These are phyloP conservation scores for Hemiscyllium ocellatum DNA, from an alignment of 2,113 vertebrate genomes.

Conservation along the genomic window DNA sequence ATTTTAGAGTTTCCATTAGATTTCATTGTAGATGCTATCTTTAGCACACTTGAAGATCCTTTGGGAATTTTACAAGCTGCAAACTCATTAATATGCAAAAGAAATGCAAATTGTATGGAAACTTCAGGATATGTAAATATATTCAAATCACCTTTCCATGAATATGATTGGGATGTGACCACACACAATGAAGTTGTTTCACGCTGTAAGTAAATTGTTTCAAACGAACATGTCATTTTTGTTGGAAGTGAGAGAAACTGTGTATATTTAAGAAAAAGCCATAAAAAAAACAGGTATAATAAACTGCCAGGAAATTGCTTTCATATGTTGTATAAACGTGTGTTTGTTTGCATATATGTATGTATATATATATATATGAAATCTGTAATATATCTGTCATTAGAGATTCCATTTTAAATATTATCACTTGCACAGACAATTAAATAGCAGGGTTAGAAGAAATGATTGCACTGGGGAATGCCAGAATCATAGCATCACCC, in stretches of 20 bases:
- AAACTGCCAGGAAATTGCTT: background rate
- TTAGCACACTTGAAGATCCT: background rate
- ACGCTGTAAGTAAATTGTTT: background rate
- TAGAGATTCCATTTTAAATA: background rate
- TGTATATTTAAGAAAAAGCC: background rate
- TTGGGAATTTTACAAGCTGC: slow-evolving; percentile 17
- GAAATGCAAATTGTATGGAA: background rate
- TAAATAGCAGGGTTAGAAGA: background rate
- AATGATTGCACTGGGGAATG: background rate
- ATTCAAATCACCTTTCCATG: background rate
- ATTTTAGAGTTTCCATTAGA: background rate
- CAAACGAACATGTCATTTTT: background rate
- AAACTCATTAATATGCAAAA: slow-evolving; percentile 13
- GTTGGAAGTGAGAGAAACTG: background rate
- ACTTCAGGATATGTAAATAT: slow-evolving; percentile 3
- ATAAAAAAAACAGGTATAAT: background rate
- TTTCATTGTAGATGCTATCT: background rate
- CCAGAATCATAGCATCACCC: background rate
- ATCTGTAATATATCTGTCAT: background rate
- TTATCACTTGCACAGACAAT: background rate
- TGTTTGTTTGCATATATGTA: background rate
- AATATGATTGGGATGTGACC: background rate
- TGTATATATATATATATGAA: background rate
- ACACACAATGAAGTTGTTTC: background rate
- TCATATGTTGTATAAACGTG: too few species aligned